These are phyloP conservation scores for Megaceryle torquata DNA, from an alignment of 2,113 vertebrate genomes.

Conservation along the genomic window DNA sequence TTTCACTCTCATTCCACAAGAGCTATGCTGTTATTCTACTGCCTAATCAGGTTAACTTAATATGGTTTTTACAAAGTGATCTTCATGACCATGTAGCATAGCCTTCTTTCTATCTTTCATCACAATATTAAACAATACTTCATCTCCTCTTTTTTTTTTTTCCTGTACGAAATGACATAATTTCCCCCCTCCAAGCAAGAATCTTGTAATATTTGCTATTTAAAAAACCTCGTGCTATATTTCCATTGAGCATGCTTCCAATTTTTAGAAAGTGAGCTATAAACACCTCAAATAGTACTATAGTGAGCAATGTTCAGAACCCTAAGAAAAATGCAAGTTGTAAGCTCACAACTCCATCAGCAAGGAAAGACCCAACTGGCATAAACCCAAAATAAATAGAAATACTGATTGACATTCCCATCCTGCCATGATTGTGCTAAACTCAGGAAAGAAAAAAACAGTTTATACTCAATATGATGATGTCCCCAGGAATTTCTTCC, in stretches of 20 bases:
- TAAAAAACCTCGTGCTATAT: rapidly evolving
- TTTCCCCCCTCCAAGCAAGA: neutral
- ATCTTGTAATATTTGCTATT: neutral
- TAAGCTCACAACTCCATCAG: neutral
- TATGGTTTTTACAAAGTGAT: neutral
- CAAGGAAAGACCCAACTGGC: neutral
- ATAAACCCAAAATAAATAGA: neutral
- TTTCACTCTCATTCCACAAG: neutral
- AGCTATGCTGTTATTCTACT: constrained; percentile 10
- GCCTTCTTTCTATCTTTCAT: neutral
- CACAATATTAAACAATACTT: constrained; percentile 24
- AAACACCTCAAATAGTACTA: neutral
- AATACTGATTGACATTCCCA: neutral
- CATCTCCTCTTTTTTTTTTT: neutral
- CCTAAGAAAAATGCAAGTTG: neutral
- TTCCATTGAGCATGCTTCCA: neutral
- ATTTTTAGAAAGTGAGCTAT: neutral
- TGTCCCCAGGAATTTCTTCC: neutral
- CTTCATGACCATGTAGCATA: neutral
- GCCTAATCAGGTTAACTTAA: constrained; percentile 31
- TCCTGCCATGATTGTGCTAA: neutral
- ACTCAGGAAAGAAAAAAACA: neutral
- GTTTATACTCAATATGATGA: neutral
- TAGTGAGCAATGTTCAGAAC: neutral
- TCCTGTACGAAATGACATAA: neutral